phyloP scores from a whole-genome alignment of 2,797 vertebrate genomes.

The Pterois miles region DNA sequence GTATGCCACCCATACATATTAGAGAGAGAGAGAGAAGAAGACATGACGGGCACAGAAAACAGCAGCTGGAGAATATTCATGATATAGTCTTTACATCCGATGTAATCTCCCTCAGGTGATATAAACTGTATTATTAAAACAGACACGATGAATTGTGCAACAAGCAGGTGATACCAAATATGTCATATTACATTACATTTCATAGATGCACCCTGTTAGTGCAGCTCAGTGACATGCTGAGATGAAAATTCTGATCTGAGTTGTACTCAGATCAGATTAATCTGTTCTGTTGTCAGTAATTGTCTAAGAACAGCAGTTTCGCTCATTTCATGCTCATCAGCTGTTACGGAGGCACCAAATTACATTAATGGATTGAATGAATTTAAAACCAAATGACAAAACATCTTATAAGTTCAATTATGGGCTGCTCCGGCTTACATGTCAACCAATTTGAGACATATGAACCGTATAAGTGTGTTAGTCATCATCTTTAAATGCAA shows the following conservation, averaged over 20 bases:
- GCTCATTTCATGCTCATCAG: conserved; percentile 18
- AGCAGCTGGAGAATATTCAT: conserved; percentile 16
- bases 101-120: conserved; percentile 2
- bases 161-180: neutral
- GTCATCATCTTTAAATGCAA: conserved; percentile 18
- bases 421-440: neutral
- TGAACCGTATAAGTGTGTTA: neutral
- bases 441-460: conserved; percentile 3
- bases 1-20: conserved; percentile 13
- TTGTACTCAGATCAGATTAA: neutral
- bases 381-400: conserved; percentile 30
- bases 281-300: conserved; percentile 4
- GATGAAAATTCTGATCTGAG: conserved; percentile 24
- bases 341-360: conserved; percentile 8
- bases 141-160: neutral
- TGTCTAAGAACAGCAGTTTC: neutral
- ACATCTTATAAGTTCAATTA: conserved; percentile 18
- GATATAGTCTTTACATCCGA: conserved; percentile 3
- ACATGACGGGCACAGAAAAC: conserved; percentile 5
- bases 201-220: neutral
- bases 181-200: conserved; percentile 16
- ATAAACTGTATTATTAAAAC: neutral
- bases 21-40: neutral
- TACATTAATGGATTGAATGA: conserved; percentile 23
- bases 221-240: neutral